phyloP scores from a whole-genome alignment of 1,140 invertebrate genomes.

The Drosophila trapezifrons region DNA sequence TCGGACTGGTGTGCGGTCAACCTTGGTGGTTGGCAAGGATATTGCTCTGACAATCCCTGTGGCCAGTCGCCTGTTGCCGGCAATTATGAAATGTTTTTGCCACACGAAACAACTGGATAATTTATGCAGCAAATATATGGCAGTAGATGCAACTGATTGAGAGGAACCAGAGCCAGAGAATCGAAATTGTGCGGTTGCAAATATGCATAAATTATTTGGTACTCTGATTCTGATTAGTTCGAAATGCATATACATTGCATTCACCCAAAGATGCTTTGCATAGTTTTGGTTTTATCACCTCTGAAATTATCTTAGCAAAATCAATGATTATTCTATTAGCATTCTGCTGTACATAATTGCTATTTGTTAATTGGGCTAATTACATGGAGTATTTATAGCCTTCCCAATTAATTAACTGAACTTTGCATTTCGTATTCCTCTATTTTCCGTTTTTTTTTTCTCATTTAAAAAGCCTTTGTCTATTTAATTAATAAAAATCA shows the following conservation, averaged over 20 bases:
- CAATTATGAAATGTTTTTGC: constrained; percentile 20
- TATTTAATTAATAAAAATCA: background rate
- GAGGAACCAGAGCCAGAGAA: background rate
- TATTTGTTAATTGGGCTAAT: background rate
- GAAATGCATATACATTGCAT: background rate
- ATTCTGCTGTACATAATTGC: background rate
- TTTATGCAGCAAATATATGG: constrained; percentile 18
- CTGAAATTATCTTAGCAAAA: background rate
- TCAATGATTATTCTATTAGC: background rate
- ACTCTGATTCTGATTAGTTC: background rate
- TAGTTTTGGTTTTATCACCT: background rate
- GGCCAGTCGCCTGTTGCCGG: constrained; percentile 22
- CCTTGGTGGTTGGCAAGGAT: constrained; percentile 16
- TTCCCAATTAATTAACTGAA: background rate
- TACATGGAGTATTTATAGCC: background rate
- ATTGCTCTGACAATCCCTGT: constrained; percentile 19
- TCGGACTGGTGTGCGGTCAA: constrained; percentile 21
- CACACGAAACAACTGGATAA: constrained; percentile 4
- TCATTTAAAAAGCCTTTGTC: background rate
- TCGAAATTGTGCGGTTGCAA: background rate
- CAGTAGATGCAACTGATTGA: constrained; percentile 6
- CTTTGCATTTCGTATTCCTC: background rate
- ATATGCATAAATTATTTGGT: background rate
- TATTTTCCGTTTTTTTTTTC: background rate
- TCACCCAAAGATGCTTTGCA: background rate